Percentiles rank a stretch among this genome's conserved stretches.
Conservation (phyloP, 2,888 invertebrate species). For the Rotaria sp. region DNA sequence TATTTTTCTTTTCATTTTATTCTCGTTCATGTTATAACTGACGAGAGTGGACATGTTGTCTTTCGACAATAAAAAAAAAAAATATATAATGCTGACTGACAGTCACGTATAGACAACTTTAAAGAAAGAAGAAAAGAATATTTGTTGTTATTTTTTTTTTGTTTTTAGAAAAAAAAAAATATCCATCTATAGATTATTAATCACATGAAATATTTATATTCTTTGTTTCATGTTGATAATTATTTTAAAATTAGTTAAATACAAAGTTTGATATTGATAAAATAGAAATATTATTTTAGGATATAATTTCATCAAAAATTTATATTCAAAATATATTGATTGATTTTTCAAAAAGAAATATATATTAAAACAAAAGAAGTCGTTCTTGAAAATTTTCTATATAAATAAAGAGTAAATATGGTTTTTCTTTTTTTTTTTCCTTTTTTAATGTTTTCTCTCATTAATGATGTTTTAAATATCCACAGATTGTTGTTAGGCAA, state of each 20-base stretch:
- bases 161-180: neutral
- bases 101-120: neutral
- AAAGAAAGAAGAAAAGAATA: neutral
- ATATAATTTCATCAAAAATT: too few species aligned
- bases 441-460: too few species aligned
- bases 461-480: too few species aligned
- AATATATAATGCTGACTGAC: neutral
- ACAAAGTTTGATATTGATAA: neutral
- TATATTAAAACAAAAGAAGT: too few species aligned
- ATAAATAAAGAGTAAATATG: too few species aligned
- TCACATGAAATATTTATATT: neutral
- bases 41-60: neutral
- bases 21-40: neutral
- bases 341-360: too few species aligned
- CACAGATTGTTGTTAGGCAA: too few species aligned
- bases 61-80: neutral
- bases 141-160: neutral
- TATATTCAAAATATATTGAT: too few species aligned
- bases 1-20: neutral
- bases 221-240: neutral
- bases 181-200: neutral
- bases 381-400: too few species aligned
- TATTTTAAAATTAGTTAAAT: too few species aligned
- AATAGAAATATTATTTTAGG: neutral
- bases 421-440: too few species aligned